Evolutionary conservation across 2,888 invertebrate genomes (phyloP), one percentile per base, ranked within the genome.

Genomic region (Thalpophila matura): DNA sequence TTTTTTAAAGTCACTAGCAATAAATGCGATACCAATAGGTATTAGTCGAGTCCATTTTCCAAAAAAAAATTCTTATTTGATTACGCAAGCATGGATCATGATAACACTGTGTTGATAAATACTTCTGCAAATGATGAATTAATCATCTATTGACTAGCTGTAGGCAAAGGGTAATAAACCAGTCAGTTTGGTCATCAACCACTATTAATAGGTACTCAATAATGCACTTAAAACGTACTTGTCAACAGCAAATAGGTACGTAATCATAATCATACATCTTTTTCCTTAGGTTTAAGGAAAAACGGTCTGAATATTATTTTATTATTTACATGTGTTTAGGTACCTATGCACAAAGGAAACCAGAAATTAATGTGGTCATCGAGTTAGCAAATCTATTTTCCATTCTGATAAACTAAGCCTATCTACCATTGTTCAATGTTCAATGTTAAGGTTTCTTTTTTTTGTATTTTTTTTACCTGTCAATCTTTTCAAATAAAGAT

Each of bases 151-250:
- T 51, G 10, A 18, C 14, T 16, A 14, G 12, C 12, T n/a, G 9
- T 29, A 16, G 16, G 35, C 31, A 22, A 29, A 10, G 24, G 20
- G 22, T 45, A 31, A 45, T 26, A 59, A 27, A 45, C 38, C 50
- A 49, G 45, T 29, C 16, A 22, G 26, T 42, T 67, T 26, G 18
- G 38, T 56, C 43, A 63, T 54, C 18, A 27, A 22, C 33, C 24
- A 64, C 9, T 65, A 72, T 45, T 49, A 31, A 46, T 65, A n/a
- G n/a, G n/a, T n/a, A 46, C 10, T 27, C 18, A 53, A 35, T 12
- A 46, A 1, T 73, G 53, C 20, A 74, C 47, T 73, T 53, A 20
- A 47, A 66, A 53, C 14, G 49, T 59, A 74, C 45, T 66, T 50
- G 20, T 18, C 20, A 43, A 37, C 40, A n/a, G 26, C 38, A 35